Evolutionary conservation across 2,888 invertebrate species (phyloP).

Genomic region (Melieria crassipennis): DNA sequence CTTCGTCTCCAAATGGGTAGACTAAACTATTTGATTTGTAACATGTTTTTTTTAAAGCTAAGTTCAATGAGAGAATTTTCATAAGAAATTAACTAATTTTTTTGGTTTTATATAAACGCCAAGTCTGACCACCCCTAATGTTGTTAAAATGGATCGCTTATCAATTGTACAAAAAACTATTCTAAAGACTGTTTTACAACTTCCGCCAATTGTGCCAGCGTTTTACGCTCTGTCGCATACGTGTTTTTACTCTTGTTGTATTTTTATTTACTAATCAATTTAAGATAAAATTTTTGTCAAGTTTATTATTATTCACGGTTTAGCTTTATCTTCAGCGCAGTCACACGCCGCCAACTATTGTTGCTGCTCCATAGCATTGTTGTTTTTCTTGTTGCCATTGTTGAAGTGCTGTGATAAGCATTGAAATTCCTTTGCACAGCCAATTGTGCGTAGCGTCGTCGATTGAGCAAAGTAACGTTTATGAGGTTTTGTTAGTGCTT

Average conservation of each 20-base stretch:
- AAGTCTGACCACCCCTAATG: too few species aligned
- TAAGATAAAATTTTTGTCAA: constrained; percentile 11
- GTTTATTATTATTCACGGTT: constrained; percentile 19
- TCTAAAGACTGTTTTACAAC: neutral
- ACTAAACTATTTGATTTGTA: too few species aligned
- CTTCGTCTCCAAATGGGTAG: too few species aligned
- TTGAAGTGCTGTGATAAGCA: neutral
- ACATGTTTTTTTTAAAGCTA: too few species aligned
- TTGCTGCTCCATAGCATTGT: neutral
- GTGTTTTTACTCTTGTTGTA: neutral
- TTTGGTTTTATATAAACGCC: too few species aligned
- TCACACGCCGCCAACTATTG: neutral
- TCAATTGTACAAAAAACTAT: neutral
- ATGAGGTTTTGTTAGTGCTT: too few species aligned
- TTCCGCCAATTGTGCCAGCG: neutral
- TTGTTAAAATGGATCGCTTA: neutral
- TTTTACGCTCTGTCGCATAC: neutral
- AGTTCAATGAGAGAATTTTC: too few species aligned
- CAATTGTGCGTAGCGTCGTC: too few species aligned
- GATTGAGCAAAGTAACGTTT: too few species aligned
- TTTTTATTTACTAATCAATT: constrained; percentile 17
- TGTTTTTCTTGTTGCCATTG: too few species aligned
- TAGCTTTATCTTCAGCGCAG: constrained; percentile 5
- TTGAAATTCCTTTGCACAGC: neutral
- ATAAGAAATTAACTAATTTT: too few species aligned